A percentile compares a stretch with the other conserved stretches of the same genome.
Evolutionary conservation across 2,797 vertebrate genomes (phyloP).

Genomic region (Labroides dimidiatus): DNA sequence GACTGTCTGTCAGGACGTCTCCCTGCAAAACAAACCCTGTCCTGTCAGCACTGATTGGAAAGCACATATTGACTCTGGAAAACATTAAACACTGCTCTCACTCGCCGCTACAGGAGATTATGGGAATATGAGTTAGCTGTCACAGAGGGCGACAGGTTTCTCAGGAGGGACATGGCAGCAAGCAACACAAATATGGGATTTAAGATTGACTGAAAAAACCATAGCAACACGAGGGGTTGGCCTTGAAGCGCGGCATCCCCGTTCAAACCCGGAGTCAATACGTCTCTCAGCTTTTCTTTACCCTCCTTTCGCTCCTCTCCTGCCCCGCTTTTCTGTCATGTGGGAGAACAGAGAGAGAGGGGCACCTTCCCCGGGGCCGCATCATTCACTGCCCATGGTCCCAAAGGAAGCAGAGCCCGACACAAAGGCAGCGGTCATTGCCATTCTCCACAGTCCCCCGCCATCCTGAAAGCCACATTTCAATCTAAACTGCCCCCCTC

Average conservation of each 20-base stretch:
- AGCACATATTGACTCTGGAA: conserved; percentile 81
- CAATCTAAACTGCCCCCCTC: conserved; percentile 69
- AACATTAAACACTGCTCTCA: conserved; percentile 64
- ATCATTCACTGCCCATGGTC: conserved; percentile 80
- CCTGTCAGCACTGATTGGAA: conserved; percentile 79
- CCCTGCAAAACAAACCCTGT: conserved; percentile 57
- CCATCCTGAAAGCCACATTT: conserved; percentile 81
- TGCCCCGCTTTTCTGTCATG: conserved; percentile 68
- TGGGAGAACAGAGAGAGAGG: conserved; percentile 72
- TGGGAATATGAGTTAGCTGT: conserved; percentile 80
- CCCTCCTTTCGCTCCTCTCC: conserved; percentile 66
- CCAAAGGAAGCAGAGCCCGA: conserved; percentile 74
- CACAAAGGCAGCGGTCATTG: conserved; percentile 83
- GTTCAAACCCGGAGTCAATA: conserved; percentile 77
- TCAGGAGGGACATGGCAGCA: conserved; percentile 45
- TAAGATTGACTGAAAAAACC: conserved; percentile 78
- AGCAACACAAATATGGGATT: conserved; percentile 68
- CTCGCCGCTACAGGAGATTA: conserved; percentile 69
- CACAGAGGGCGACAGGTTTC: conserved; percentile 50
- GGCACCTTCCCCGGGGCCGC: conserved; percentile 80
- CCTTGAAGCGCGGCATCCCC: conserved; percentile 71
- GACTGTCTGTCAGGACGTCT: conserved; percentile 74
- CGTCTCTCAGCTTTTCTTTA: conserved; percentile 74
- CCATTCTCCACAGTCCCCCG: conserved; percentile 82
- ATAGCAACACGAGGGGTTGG: conserved; percentile 76